Evolutionary conservation across 2,888 invertebrate genomes (phyloP).

Genomic region (Celastrina argiolus): DNA sequence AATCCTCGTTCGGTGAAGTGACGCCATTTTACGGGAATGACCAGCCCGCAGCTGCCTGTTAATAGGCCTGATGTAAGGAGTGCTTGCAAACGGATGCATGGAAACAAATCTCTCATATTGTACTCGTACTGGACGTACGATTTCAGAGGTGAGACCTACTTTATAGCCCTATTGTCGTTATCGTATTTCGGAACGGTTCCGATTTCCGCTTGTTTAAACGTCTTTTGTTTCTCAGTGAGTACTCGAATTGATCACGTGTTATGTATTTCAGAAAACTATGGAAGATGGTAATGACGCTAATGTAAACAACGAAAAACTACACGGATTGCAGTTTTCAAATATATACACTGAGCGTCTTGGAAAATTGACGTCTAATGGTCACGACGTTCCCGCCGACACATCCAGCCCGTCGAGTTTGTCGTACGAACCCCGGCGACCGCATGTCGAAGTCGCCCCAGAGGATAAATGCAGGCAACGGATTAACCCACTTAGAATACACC

Average conservation of each 20-base stretch:
- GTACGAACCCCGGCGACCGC: slow-evolving; percentile 47
- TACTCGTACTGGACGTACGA: slow-evolving; percentile 76
- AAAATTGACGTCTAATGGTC: slow-evolving; percentile 65
- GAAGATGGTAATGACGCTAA: slow-evolving; percentile 74
- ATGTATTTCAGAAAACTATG: slow-evolving; percentile 75
- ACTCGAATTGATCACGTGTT: slow-evolving; percentile 62
- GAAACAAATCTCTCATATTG: slow-evolving; percentile 70
- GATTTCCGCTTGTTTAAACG: slow-evolving; percentile 67
- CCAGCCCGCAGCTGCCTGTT: slow-evolving; percentile 75
- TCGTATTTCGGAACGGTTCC: slow-evolving; percentile 59
- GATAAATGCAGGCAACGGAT: slow-evolving; percentile 64
- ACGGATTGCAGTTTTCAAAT: slow-evolving; percentile 53
- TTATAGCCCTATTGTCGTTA: slow-evolving; percentile 50
- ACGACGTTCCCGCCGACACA: slow-evolving; percentile 46
- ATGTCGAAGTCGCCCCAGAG: slow-evolving; percentile 48
- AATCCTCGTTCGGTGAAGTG: slow-evolving; percentile 73
- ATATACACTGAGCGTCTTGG: slow-evolving; percentile 58
- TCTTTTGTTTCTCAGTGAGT: slow-evolving; percentile 69
- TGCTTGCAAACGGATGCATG: slow-evolving; percentile 70
- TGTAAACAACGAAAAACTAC: slow-evolving; percentile 65
- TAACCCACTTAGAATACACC: slow-evolving; percentile 67
- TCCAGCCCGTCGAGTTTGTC: slow-evolving; percentile 34
- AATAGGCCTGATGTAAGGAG: slow-evolving; percentile 74
- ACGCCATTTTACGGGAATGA: slow-evolving; percentile 80
- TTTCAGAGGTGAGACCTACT: slow-evolving; percentile 63